These are phyloP conservation scores for Telmatochromis sp. DNA, from an alignment of 2,113 vertebrate genomes.

Conservation along the genomic window DNA sequence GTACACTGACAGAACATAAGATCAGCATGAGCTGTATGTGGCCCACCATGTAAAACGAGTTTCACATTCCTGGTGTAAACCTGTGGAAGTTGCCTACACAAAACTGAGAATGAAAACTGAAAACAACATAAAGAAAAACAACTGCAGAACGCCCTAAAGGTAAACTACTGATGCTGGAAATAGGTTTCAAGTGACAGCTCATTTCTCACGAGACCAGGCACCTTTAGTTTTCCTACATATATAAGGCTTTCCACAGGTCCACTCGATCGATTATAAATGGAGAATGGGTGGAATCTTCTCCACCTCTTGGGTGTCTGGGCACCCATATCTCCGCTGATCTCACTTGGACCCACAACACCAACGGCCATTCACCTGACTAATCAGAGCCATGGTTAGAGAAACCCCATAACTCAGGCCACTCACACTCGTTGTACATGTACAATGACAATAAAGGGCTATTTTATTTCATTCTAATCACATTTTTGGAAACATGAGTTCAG, in stretches of 20 bases:
- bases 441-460: neutral
- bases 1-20: neutral
- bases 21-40: neutral
- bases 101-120: neutral
- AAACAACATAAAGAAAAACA: neutral
- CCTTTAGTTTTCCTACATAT: neutral
- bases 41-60: neutral
- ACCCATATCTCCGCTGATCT: neutral
- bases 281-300: neutral
- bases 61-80: neutral
- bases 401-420: neutral
- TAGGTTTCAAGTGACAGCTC: neutral
- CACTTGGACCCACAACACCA: neutral
- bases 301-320: neutral
- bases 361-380: neutral
- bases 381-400: neutral
- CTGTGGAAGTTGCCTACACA: neutral
- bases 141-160: neutral
- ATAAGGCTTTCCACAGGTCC: neutral
- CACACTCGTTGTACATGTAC: accelerated
- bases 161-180: neutral
- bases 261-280: neutral
- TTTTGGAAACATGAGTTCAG: neutral
- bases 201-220: neutral
- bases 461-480: neutral